Evolutionary conservation across 1,140 invertebrate genomes (phyloP), one percentile per base, ranked within the genome.

Genomic region (Dendrolimus kikuchii): DNA sequence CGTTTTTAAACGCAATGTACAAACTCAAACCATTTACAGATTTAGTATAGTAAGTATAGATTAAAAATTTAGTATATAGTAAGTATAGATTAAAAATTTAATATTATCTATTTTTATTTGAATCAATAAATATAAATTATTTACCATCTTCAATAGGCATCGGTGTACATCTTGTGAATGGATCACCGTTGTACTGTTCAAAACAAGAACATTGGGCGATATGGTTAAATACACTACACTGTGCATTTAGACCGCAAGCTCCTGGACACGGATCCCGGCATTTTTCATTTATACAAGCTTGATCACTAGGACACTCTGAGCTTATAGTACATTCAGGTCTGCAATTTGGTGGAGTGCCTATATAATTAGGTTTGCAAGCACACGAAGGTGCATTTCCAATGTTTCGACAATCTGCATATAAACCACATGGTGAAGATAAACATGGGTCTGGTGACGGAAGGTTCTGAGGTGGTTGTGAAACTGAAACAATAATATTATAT

Each of bases 311-410:
- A 74, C 93, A 95, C 74, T 94, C 93, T 0, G 92, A 89, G 77
- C 93, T 93, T n/a, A 93, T 91, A 23, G 90, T 89, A 80, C 93
- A 94, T 81, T 95, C 93, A 7, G 93, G 92, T 62, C 92, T 87
- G 66, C 92, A 94, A 66, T 92, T 92, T 7, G 92, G 93, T 60
- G 93, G 92, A 57, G 80, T 90, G 49, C 93, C 93, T 7, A 91
- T 81, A 64, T 93, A 94, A 41, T 83, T 90, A 5, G 87, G 60
- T 57, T 89, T 73, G 71, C 93, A 95, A 41, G 91, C 90, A 68
- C 93, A 95, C 0, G 91, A 91, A 2, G 92, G 89, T 45, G 89
- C 82, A 42, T 89, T 90, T 38, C 90, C 89, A 46, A 91, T 82
- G 59, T 90, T 84, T 50, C 90, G 87, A 74, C 94, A 96, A 71